These are phyloP conservation scores for Gnathonemus longibarbis DNA, from an alignment of 2,113 vertebrate species.

Conservation along the genomic window DNA sequence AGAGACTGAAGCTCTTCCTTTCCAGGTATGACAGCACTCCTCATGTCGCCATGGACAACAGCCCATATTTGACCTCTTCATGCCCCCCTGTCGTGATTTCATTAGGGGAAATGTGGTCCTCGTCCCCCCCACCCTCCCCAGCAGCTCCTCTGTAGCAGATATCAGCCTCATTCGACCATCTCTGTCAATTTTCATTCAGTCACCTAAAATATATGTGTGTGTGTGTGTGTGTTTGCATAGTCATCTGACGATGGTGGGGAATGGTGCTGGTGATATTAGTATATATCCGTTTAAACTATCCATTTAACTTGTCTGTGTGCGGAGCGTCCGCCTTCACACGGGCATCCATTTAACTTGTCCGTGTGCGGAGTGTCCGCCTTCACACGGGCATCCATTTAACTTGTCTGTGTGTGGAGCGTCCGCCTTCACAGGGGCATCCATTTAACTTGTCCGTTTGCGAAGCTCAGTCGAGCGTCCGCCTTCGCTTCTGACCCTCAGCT, in stretches of 20 bases:
- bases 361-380: too few species aligned
- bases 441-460: not conserved
- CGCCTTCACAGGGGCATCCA: too few species aligned
- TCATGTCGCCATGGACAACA: not conserved
- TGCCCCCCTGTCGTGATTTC: not conserved
- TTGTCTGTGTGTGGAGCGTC: too few species aligned
- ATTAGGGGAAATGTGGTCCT: not conserved
- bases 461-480: too few species aligned
- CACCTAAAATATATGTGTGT: not conserved
- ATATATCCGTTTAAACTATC: too few species aligned
- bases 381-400: too few species aligned
- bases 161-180: slow-evolving; percentile 13
- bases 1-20: not conserved
- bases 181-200: slow-evolving; percentile 24
- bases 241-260: not conserved
- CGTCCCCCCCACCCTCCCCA: slow-evolving; percentile 16
- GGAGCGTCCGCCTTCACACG: too few species aligned
- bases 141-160: slow-evolving; percentile 25
- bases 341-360: too few species aligned
- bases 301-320: too few species aligned
- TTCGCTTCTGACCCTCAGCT: not conserved
- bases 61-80: not conserved
- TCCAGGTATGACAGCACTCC: not conserved
- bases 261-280: not conserved
- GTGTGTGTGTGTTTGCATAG: not conserved